Evolutionary conservation across 1,140 invertebrate genomes (phyloP).

Genomic region (Dinothrombium tinctorium): DNA sequence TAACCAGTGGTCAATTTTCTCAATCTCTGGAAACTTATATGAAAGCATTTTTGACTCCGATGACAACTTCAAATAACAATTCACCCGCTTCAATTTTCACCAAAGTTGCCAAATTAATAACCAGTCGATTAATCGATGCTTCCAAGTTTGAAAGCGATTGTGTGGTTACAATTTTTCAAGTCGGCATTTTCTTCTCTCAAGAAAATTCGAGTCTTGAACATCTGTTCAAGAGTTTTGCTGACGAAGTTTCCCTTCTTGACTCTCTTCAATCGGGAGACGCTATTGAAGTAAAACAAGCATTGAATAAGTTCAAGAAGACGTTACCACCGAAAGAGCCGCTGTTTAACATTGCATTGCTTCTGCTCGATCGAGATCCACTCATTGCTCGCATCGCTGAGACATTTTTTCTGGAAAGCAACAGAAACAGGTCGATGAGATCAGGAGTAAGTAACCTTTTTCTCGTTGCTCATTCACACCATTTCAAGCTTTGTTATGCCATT

Average conservation of each 20-base stretch:
- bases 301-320: neutral
- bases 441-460: neutral
- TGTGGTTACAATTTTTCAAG: constrained; percentile 3
- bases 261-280: neutral
- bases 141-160: neutral
- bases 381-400: neutral
- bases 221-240: neutral
- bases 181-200: neutral
- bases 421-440: neutral
- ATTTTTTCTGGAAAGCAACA: neutral
- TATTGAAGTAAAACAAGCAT: neutral
- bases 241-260: neutral
- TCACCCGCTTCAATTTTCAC: neutral
- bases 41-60: constrained; percentile 1
- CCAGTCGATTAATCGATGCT: constrained; percentile 1
- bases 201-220: constrained; percentile 4
- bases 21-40: constrained; percentile 1
- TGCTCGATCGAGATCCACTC: neutral
- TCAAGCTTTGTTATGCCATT: no score
- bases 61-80: neutral
- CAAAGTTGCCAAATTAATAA: constrained; percentile 3
- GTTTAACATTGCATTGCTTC: neutral
- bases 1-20: neutral
- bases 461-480: no score
- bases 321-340: constrained; percentile 1